A percentile compares a stretch with the other conserved stretches of the same genome.
Conservation (phyloP, 2,888 invertebrate genomes). For the Phymatocera aterrima region DNA sequence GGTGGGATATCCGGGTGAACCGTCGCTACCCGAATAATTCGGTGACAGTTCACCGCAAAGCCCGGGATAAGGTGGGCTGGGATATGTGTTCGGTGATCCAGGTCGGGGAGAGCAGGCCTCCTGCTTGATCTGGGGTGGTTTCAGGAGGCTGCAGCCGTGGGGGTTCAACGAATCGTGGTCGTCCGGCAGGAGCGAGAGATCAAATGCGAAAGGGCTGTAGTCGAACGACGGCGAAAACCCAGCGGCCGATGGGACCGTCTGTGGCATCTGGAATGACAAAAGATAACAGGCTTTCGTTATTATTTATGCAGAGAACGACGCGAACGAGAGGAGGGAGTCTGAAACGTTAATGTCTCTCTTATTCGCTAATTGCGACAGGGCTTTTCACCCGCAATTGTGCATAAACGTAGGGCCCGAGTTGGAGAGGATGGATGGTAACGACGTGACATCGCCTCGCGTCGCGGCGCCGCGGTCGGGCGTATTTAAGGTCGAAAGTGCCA, state of each 20-base stretch:
- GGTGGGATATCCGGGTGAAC: conserved; percentile 71
- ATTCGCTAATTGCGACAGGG: too few relatives aligned
- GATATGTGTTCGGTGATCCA: conserved; percentile 66
- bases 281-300: background rate
- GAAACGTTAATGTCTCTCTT: too few relatives aligned
- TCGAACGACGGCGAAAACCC: conserved; percentile 86
- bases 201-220: conserved; percentile 82
- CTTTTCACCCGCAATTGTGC: background rate
- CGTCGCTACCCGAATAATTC: conserved; percentile 69
- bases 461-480: too few relatives aligned
- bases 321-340: background rate
- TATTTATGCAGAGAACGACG: background rate
- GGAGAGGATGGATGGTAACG: background rate
- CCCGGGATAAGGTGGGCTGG: conserved; percentile 68
- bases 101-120: conserved; percentile 75
- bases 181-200: conserved; percentile 84
- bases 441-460: too few relatives aligned
- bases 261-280: conserved; percentile 84
- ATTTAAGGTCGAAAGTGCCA: conserved; percentile 1
- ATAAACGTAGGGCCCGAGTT: background rate
- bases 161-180: conserved; percentile 66
- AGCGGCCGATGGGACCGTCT: conserved; percentile 85
- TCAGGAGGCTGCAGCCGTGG: conserved; percentile 72
- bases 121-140: conserved; percentile 76
- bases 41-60: conserved; percentile 64